phyloP scores from a whole-genome alignment of 2,797 vertebrate genomes.

The Lutjanus argentimaculatus region DNA sequence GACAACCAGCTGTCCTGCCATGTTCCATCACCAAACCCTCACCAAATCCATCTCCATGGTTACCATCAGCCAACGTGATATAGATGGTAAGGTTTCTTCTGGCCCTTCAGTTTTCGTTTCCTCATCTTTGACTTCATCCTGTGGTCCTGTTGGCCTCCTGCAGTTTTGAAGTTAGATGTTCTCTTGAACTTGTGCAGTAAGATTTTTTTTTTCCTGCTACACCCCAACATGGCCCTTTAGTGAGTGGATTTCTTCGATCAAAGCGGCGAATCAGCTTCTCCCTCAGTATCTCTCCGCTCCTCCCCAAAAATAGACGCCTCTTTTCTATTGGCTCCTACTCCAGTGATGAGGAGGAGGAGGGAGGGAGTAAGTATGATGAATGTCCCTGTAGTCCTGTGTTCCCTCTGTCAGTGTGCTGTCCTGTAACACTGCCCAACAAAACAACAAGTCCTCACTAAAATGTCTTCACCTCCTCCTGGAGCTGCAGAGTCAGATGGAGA shows the following conservation, averaged over 20 bases:
- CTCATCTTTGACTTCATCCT: not conserved
- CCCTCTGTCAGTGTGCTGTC: slow-evolving; percentile 43
- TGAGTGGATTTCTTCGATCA: slow-evolving; percentile 81
- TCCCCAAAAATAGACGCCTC: slow-evolving; percentile 92
- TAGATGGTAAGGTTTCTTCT: slow-evolving; percentile 89
- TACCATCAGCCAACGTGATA: slow-evolving; percentile 88
- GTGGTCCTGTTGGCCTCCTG: not conserved
- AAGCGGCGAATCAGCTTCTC: slow-evolving; percentile 91
- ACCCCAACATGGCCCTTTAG: slow-evolving; percentile 72
- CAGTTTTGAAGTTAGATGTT: not conserved
- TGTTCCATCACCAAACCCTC: slow-evolving; percentile 84
- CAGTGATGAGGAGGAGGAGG: slow-evolving; percentile 90
- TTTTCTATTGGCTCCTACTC: slow-evolving; percentile 93
- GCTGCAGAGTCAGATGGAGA: slow-evolving; percentile 6
- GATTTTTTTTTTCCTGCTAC: not conserved
- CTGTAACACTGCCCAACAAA: slow-evolving; percentile 26
- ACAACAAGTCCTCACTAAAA: slow-evolving; percentile 38
- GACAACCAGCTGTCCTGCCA: slow-evolving; percentile 82
- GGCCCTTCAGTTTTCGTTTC: not conserved
- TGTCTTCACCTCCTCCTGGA: not conserved
- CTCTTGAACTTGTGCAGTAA: slow-evolving; percentile 1
- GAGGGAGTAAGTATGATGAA: slow-evolving; percentile 90
- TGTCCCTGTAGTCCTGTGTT: slow-evolving; percentile 24
- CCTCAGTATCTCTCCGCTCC: slow-evolving; percentile 90
- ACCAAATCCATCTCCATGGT: slow-evolving; percentile 93